Evolutionary conservation across 2,113 vertebrate genomes (phyloP).

Genomic region (Pseudolaguvia tuberculata): DNA sequence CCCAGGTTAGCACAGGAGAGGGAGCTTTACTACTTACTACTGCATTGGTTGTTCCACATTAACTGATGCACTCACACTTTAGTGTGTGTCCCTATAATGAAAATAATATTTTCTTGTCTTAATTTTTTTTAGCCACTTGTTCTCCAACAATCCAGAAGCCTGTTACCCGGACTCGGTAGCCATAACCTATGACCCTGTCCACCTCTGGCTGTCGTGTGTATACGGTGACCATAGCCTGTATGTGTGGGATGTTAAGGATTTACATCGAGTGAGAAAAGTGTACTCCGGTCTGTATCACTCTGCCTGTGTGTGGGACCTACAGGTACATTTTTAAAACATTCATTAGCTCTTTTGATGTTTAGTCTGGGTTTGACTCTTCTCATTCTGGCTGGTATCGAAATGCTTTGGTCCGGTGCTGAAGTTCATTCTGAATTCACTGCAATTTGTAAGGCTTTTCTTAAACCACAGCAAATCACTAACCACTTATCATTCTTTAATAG

Average conservation of each 20-base stretch:
- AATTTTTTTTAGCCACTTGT: slow-evolving; percentile 70
- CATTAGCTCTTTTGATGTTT: too few relatives aligned
- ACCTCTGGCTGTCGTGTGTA: slow-evolving; percentile 88
- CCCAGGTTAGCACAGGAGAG: too few relatives aligned
- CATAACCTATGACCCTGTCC: slow-evolving; percentile 83
- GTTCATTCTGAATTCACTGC: too few relatives aligned
- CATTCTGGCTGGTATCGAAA: too few relatives aligned
- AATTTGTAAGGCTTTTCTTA: too few relatives aligned
- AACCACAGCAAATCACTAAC: too few relatives aligned
- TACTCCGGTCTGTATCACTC: slow-evolving; percentile 90
- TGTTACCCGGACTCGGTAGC: slow-evolving; percentile 85
- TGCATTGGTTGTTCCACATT: too few relatives aligned
- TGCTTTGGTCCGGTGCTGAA: too few relatives aligned
- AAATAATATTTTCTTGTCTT: background rate
- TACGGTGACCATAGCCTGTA: slow-evolving; percentile 97
- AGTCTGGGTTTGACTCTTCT: too few relatives aligned
- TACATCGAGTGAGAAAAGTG: slow-evolving; percentile 86
- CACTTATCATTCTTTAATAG: too few relatives aligned
- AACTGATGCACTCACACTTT: background rate
- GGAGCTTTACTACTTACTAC: too few relatives aligned
- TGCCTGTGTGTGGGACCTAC: slow-evolving; percentile 87
- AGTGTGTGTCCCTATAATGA: background rate
- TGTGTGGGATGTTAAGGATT: slow-evolving; percentile 89
- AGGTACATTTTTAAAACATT: slow-evolving; percentile 66
- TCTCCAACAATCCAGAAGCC: slow-evolving; percentile 66